Base-by-base conservation (phyloP, 2,797 vertebrate genomes). In the Aplochiton taeniatus region DNA sequence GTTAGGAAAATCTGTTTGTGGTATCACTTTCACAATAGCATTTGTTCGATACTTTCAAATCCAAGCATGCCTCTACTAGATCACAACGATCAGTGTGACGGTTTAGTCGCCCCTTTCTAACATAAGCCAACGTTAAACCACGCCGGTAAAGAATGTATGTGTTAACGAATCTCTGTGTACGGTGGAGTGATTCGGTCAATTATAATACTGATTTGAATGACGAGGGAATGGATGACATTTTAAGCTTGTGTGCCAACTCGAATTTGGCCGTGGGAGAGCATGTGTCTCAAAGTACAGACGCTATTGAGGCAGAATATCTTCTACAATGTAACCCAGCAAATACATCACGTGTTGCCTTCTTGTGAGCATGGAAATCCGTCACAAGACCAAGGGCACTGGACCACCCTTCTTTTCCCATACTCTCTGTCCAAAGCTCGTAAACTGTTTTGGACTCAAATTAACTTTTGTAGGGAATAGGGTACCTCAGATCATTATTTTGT, bases 201-300 rank as follows among this genome's bases (percentile, higher is more conserved):
- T 75, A 76, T 68, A 58, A 43, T 63, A n/a, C 66, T 66, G 9
- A 58, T 75, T 59, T 72, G 57, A 65, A 20, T 42, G 41, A 59
- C n/a, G n/a, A 31, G 67, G 55, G 50, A 76, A 74, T 55, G 55
- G 58, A 75, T 85, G 72, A 78, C 74, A 77, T 83, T 85, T 80
- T 53, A 70, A 82, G 70, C 70, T 69, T 7, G 20, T 31, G 69
- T 77, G 69, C 74, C 72, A 83, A 80, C 74, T 75, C 50, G 72
- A 69, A 83, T 83, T 82, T 79, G 75, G 77, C 82, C 20, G 1
- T 82, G 77, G 76, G 79, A 88, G 79, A 82, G 67, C 87, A 83
- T 89, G 87, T 85, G 81, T 82, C 75, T 55, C 58, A 72, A 79
- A 80, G 78, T 66, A 77, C 78, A 54, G 65, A 58, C 64, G 65